Evolutionary conservation across 2,797 vertebrate genomes (phyloP), one percentile per base, ranked within the genome.

Genomic region (Hippopotamyrus pictus): DNA sequence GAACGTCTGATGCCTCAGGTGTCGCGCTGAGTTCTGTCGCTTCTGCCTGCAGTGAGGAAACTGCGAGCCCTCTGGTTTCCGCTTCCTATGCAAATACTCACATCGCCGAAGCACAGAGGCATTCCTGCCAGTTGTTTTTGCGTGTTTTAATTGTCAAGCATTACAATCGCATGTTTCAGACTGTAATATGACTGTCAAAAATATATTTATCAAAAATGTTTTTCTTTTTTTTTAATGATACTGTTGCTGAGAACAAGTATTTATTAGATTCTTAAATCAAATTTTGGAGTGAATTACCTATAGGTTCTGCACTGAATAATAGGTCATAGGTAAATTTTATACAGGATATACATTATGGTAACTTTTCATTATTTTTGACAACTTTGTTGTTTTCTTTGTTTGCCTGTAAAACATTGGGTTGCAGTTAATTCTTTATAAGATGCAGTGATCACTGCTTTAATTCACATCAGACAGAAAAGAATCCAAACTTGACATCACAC

Each of bases 1-100:
- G 89, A 50, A 62, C 22, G 88, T n/a, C 48, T 54, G 84, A 44
- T 85, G 19, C 46, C 46, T 37, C 89, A 94, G 91, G 92, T 92
- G 88, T 79, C 46, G 65, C 83, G 76, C 90, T 90, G n/a, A 69
- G 62, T 69, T 69, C 62, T 5, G 62, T 33, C 3, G 4, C 59
- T 3, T 62, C 22, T 62, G 59, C 22, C 3, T 14, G 11, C 62
- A 33, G 62, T 25, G 3, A 12, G 62, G 9, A 37, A 6, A 7
- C 33, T 25, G 17, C 0, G 0, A 44, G 5, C 17, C 17, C 17
- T 5, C 0, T 19, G 69, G 33, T 1, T 41, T 41, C 3, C 2
- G 9, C 14, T 41, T 1, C 73, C 6, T 51, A 19, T 76, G 69
- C 33, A 76, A 76, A 76, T 19, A 37, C 1, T 41, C 14, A 2